Evolutionary conservation across 2,113 vertebrate genomes (phyloP), one percentile per base, ranked within the genome.

Genomic region (Equus quagga): DNA sequence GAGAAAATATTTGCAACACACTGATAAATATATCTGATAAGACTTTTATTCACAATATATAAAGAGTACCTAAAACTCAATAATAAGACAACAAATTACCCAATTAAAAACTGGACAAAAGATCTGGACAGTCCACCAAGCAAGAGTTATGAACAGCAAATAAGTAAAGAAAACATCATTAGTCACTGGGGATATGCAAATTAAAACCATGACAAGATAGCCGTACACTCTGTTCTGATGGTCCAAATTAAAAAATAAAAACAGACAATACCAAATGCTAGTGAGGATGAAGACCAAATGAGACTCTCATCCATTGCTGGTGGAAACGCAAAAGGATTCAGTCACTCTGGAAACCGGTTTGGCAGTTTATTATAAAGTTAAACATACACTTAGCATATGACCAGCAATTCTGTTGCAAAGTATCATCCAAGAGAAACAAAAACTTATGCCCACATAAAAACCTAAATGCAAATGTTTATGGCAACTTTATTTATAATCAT

Each of bases 41-140:
- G 41, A 54, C 7, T 78, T 89, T 76, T 78, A 81, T n/a, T 94
- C 64, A 84, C 19, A 90, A 94, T 60, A 84, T 78, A 26, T 19
- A 88, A 92, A 90, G 56, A 94, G 65, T 46, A 84, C 10, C n/a
- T 58, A 87, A 82, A 94, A 94, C 21, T 46, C 92, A 92, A 56
- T 49, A 64, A n/a, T 19, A 75, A 78, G 36, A 67, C 91, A 67
- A 84, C 10, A 84, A 93, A 85, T 89, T 3, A 28, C 6, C 17
- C n/a, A 81, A 3, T 67, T 70, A 44, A 89, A 93, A 95, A 87
- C 88, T 54, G 31, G 72, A 62, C 33, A 89, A 78, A 97, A 80
- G 19, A 28, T 91, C 12, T 88, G 44, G 46, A 93, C 56, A 31
- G 28, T 76, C 89, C 24, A 75, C 28, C 13, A 65, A n/a, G 6